A percentile compares a stretch with the other conserved stretches of the same genome.
Conservation (phyloP, 1,140 invertebrate species). For the Drosophila triauraria region DNA sequence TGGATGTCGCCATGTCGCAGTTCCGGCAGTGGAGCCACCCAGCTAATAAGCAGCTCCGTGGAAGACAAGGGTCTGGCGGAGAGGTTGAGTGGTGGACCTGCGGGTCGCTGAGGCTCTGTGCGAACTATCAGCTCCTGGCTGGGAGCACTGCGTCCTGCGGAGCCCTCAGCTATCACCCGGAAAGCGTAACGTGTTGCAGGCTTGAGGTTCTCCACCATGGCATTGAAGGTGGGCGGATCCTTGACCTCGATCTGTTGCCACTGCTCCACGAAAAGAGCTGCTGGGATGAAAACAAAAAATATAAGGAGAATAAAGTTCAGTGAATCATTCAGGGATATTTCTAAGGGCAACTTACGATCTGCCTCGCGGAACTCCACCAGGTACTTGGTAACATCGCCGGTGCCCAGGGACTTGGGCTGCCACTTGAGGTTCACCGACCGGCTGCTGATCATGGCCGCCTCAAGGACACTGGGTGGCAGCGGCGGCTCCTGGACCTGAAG, state of each 20-base stretch:
- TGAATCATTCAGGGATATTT: no score
- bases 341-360: slow-evolving; percentile 85
- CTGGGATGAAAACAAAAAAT: neutral
- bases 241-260: slow-evolving; percentile 90
- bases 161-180: slow-evolving; percentile 91
- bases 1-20: slow-evolving; percentile 90
- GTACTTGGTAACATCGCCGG: slow-evolving; percentile 90
- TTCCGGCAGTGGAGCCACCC: slow-evolving; percentile 90
- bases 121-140: slow-evolving; percentile 89
- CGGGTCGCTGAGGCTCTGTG: slow-evolving; percentile 92
- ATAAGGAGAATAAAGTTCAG: no score
- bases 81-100: slow-evolving; percentile 90
- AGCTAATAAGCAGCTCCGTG: slow-evolving; percentile 91
- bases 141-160: slow-evolving; percentile 90
- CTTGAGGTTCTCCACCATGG: slow-evolving; percentile 89
- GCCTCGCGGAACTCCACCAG: slow-evolving; percentile 90
- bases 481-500: slow-evolving; percentile 93
- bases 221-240: slow-evolving; percentile 88
- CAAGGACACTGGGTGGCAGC: slow-evolving; percentile 89
- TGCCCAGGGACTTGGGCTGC: slow-evolving; percentile 89
- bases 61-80: slow-evolving; percentile 90
- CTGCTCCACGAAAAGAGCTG: slow-evolving; percentile 85
- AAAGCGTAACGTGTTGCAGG: slow-evolving; percentile 92
- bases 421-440: slow-evolving; percentile 91
- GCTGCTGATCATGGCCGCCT: slow-evolving; percentile 90